Percentiles rank a stretch among this genome's conserved stretches.
Conservation (phyloP, 2,888 invertebrate species). For the Temnothorax unifasciatus region DNA sequence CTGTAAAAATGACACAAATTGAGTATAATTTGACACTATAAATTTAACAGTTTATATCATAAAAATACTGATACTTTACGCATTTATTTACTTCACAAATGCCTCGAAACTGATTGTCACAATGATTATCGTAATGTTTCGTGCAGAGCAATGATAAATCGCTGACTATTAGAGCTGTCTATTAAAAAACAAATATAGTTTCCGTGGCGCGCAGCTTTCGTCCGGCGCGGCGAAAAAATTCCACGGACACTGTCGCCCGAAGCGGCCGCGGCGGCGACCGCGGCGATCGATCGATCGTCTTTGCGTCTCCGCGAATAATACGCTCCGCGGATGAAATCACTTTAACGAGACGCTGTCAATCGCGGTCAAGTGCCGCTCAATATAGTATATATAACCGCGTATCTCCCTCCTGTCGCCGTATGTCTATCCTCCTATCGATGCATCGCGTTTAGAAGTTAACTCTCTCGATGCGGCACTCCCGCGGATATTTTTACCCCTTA, state of each 20-base stretch:
- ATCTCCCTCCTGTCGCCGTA: background rate
- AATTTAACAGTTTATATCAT: no score
- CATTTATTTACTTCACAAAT: background rate
- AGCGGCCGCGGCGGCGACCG: background rate
- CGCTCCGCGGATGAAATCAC: constrained; percentile 39
- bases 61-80: background rate
- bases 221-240: constrained; percentile 22
- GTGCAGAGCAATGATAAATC: background rate
- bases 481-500: constrained; percentile 68
- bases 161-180: background rate
- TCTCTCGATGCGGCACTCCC: constrained; percentile 50
- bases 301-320: constrained; percentile 46
- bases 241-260: background rate
- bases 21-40: no score
- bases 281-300: constrained; percentile 33
- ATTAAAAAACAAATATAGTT: background rate
- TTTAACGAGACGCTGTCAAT: constrained; percentile 48
- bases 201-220: background rate
- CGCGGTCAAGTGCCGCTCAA: constrained; percentile 31
- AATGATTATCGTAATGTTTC: background rate
- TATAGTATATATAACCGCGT: constrained; percentile 29
- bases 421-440: background rate
- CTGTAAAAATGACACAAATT: no score
- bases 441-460: constrained; percentile 52
- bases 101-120: background rate